Conservation (phyloP, 2,113 vertebrate species). For the Bujurquina vittata region DNA sequence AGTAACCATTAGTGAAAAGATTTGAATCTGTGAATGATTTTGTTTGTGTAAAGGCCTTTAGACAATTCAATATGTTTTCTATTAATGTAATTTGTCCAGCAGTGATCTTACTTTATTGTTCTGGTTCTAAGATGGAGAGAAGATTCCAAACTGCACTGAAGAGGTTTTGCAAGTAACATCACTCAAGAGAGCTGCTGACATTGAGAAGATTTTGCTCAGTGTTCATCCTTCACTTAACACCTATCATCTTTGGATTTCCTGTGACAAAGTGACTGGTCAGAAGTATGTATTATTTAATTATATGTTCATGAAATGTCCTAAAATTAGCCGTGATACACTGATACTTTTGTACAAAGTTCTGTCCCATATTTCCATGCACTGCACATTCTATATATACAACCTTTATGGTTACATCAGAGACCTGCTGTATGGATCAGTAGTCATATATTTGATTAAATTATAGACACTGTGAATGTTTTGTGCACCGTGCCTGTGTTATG, state of each 20-base stretch:
- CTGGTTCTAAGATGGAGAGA: conserved; percentile 40
- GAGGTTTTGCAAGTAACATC: conserved; percentile 28
- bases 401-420: not conserved
- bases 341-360: no score
- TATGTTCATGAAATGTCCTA: not conserved
- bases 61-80: not conserved
- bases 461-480: not conserved
- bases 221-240: conserved; percentile 38
- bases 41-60: not conserved
- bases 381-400: not conserved
- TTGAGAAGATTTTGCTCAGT: conserved; percentile 67
- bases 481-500: not conserved
- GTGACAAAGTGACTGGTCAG: not conserved
- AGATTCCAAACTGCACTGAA: conserved; percentile 60
- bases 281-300: conserved; percentile 49
- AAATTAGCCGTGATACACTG: no score
- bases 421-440: no score
- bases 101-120: not conserved
- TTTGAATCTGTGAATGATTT: not conserved
- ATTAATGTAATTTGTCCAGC: not conserved
- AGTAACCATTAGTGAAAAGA: no score
- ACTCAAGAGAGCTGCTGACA: conserved; percentile 23
- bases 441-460: no score
- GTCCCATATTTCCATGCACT: not conserved
- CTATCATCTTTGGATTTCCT: conserved; percentile 43